Base-by-base conservation (phyloP, 2,113 vertebrate species). In the Phyllopteryx taeniolatus region DNA sequence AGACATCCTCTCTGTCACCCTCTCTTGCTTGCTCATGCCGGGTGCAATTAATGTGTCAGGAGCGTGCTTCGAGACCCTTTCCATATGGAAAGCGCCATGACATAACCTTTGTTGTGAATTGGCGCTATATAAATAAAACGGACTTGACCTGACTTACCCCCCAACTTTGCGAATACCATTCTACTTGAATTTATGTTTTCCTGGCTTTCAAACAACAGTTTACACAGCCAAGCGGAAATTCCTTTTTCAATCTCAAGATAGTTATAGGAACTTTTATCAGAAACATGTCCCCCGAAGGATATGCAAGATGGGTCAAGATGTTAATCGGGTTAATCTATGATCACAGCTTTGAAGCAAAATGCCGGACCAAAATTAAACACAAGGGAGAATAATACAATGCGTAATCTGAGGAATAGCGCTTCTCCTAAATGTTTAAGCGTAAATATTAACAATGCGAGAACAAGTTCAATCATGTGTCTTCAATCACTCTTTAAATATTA, bases 311-410 rank as follows among this genome's bases (percentile, higher is more conserved):
- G 70, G 47, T 35, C 39, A 51, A 76, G 39, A 68, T 77, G 22
- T 4, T 39, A 60, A 71, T 79, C 39, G 4, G 62, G 76, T 56
- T 15, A 7, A 78, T 75, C 35, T 71, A 31, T 11, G 54, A 12
- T 54, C 42, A 35, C 1, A 72, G 33, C 56, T 66, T n/a, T 39
- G 46, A 47, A 44, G 14, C 63, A 67, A 0, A 60, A 11, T 19
- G 42, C 46, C 54, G 60, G 49, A 61, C 12, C 49, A 59, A 51
- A 77, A 73, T 71, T 65, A 77, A 79, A 72, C 66, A 79, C 70
- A 15, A 67, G 70, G 46, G 65, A 46, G 4, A 31, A 78, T 10
- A 56, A 22, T 22, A 22, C 20, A 4, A 56, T 22, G n/a, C 9
- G 20, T n/a, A 56, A 22, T n/a, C 61, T 6, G 62, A 19, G 7